phyloP scores from a whole-genome alignment of 2,888 invertebrate species.

The Lasioglossum oenotherae region DNA sequence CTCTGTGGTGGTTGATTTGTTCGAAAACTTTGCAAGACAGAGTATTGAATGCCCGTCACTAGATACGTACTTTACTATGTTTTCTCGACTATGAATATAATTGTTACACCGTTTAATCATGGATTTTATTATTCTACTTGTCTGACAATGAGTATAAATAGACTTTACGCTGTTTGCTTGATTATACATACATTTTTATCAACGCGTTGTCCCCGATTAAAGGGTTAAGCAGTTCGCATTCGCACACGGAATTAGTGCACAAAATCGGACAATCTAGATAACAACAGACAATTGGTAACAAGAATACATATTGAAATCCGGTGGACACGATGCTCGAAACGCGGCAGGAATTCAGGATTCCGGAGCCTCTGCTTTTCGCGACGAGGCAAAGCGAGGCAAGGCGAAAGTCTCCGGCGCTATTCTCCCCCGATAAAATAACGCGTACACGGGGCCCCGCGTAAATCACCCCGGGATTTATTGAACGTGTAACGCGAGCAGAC shows the following conservation, averaged over 20 bases:
- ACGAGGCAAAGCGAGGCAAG: neutral
- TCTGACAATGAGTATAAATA: no score
- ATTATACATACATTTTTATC: no score
- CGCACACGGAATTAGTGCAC: neutral
- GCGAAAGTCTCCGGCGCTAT: neutral
- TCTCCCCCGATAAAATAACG: conserved; percentile 55
- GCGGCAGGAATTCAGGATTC: neutral
- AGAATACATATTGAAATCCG: neutral
- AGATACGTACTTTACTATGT: no score
- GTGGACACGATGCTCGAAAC: neutral
- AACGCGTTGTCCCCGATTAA: no score
- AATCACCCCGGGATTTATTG: conserved; percentile 70
- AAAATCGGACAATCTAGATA: neutral
- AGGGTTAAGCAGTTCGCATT: neutral
- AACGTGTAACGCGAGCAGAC: conserved; percentile 49
- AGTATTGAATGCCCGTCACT: no score
- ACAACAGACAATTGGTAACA: no score
- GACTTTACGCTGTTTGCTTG: no score
- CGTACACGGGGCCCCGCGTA: conserved; percentile 57
- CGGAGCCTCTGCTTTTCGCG: neutral
- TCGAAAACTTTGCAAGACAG: no score
- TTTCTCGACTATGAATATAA: no score
- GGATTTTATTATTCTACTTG: no score
- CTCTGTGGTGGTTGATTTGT: no score
- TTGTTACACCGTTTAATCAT: no score